Evolutionary conservation across 1,140 invertebrate species (phyloP), one percentile per base, ranked within the genome.

Genomic region (Bombus affinis): DNA sequence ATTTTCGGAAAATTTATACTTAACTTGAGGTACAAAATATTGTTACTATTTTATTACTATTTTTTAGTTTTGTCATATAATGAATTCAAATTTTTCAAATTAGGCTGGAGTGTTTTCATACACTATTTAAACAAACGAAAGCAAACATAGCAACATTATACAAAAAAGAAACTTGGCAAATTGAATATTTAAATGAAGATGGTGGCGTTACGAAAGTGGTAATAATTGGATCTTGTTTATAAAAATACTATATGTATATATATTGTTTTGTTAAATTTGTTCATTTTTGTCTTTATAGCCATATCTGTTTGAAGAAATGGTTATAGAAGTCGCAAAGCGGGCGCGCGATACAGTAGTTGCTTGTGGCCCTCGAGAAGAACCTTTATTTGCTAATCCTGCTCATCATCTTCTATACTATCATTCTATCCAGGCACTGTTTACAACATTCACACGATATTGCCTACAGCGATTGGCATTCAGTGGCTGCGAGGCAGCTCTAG

Each of bases 161-260:
- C 74, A 96, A 96, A 66, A 97, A 97, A 90, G 99, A 99, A 95
- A 98, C 96, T 0, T 99, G 99, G 98, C 96, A 97, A 89, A 96
- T 99, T 77, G 97, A 98, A 87, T 97, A 98, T 85, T 97, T 97
- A 91, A 97, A 97, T 88, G 96, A 97, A 89, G 96, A 97, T 92
- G 97, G 97, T 39, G 97, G 97, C 53, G 97, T 98, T 62, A 98
- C 98, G 18, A 96, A 97, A 93, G 95, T 99, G 93, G 98, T 98
- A 95, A 84, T 53, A 71, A 12, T 75, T 74, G 42, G 44, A 44
- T 76, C 59, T 71, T 15, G 5, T 47, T 57, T 39, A 44, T 81
- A 1, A 73, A 47, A 81, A 86, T 83, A 81, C 18, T 53, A 62
- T 66, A 53, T 35, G 13, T 47, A 32, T 35, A 57, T 0, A 22